A percentile compares a stretch with the other conserved stretches of the same genome.
These are phyloP conservation scores for Drosophila bocqueti DNA, from an alignment of 1,140 invertebrate genomes.

Conservation along the genomic window DNA sequence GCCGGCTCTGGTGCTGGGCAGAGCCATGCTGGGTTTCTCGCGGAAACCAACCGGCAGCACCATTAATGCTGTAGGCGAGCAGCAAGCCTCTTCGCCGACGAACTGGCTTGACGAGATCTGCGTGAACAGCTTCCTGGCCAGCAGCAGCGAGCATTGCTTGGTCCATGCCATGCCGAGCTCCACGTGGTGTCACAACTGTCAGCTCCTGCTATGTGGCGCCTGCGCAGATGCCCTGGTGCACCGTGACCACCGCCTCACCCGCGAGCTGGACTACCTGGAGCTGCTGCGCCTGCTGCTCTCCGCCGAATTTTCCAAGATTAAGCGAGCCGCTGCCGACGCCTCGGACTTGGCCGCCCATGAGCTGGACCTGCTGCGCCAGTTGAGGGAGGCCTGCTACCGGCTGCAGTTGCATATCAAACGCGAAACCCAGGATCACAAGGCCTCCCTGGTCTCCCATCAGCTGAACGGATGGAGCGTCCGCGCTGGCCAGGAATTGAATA, in stretches of 20 bases:
- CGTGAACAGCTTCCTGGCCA: constrained; percentile 24
- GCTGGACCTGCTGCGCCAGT: constrained; percentile 88
- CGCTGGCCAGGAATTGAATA: constrained; percentile 88
- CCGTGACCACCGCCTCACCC: constrained; percentile 88
- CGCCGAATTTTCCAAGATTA: constrained; percentile 85
- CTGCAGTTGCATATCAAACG: constrained; percentile 73
- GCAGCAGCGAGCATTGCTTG: constrained; percentile 88
- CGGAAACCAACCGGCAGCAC: constrained; percentile 2
- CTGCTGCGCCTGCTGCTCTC: constrained; percentile 88
- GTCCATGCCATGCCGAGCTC: constrained; percentile 90
- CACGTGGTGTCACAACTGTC: constrained; percentile 90
- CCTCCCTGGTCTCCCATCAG: constrained; percentile 87
- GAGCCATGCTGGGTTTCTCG: constrained; percentile 19
- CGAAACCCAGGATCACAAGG: constrained; percentile 86
- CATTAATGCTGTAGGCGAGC: constrained; percentile 6
- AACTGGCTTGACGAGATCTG: constrained; percentile 36
- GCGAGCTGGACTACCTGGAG: constrained; percentile 89
- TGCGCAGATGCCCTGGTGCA: constrained; percentile 89
- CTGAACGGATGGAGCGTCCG: constrained; percentile 85
- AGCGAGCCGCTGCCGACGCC: constrained; percentile 88
- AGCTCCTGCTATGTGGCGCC: constrained; percentile 88
- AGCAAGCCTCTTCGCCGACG: not conserved
- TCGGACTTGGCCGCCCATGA: constrained; percentile 88
- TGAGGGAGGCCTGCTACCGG: constrained; percentile 87
- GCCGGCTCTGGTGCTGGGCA: constrained; percentile 36